Percentiles rank a stretch among this genome's conserved stretches.
These are phyloP conservation scores for Crepidodera aurea DNA, from an alignment of 2,888 invertebrate species.

Conservation along the genomic window DNA sequence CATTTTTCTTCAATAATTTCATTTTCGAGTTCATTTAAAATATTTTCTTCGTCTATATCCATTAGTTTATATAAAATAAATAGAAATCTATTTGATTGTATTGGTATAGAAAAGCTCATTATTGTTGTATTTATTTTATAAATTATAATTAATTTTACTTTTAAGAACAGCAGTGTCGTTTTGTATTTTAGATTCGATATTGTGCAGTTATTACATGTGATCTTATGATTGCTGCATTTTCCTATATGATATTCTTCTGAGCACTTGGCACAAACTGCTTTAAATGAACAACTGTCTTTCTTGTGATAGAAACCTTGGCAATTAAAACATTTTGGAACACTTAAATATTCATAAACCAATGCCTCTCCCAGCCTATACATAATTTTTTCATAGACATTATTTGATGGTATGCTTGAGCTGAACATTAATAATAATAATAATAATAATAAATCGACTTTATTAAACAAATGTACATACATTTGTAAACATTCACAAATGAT, in stretches of 20 bases:
- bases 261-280: slow-evolving; percentile 9
- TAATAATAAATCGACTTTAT: no score
- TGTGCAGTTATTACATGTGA: slow-evolving; percentile 6
- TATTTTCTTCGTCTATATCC: neutral
- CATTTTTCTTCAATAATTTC: no score
- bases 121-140: neutral
- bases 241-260: slow-evolving; percentile 1
- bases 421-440: no score
- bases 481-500: slow-evolving; percentile 12
- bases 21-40: slow-evolving; percentile 14
- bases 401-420: slow-evolving; percentile 13
- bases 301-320: slow-evolving; percentile 18
- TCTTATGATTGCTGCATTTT: neutral
- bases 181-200: slow-evolving; percentile 11
- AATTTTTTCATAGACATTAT: neutral
- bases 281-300: slow-evolving; percentile 1
- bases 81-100: neutral
- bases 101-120: neutral
- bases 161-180: neutral
- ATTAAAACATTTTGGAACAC: slow-evolving; percentile 1
- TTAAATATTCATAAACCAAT: slow-evolving; percentile 17
- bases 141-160: slow-evolving; percentile 4
- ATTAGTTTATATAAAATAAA: neutral
- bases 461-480: no score
- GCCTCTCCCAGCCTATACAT: slow-evolving; percentile 17